phyloP scores from a whole-genome alignment of 2,113 vertebrate genomes.

The Petrocephalus zakoni region DNA sequence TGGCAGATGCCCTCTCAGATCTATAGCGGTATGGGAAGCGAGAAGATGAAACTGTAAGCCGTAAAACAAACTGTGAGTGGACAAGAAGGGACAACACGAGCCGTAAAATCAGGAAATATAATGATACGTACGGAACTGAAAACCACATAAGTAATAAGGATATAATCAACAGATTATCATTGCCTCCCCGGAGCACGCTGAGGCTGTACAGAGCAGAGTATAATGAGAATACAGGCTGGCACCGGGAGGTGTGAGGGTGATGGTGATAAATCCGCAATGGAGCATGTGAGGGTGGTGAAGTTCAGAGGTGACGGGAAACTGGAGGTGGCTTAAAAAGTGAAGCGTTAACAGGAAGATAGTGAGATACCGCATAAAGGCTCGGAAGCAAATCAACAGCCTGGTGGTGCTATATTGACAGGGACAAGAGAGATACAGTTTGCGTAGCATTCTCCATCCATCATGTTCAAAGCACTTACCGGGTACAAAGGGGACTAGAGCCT shows the following conservation, averaged over 20 bases:
- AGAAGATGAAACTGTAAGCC: background rate
- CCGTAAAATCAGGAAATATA: background rate
- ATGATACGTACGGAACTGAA: background rate
- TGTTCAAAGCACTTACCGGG: background rate
- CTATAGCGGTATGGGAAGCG: background rate
- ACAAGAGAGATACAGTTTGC: background rate
- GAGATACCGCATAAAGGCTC: background rate
- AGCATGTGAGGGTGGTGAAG: background rate
- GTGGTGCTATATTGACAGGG: background rate
- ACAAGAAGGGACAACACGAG: background rate
- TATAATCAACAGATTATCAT: background rate
- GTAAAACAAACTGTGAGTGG: background rate
- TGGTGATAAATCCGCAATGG: background rate
- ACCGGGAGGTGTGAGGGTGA: background rate
- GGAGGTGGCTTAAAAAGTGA: background rate
- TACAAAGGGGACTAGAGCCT: background rate
- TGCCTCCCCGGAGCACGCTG: background rate
- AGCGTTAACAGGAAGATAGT: background rate
- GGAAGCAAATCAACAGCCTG: background rate
- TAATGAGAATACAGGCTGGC: background rate
- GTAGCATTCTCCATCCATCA: background rate
- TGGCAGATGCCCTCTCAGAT: background rate
- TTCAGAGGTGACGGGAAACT: background rate
- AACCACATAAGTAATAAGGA: background rate
- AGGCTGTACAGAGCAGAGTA: background rate